phyloP scores from a whole-genome alignment of 1,140 invertebrate genomes.

The Hylyphantes graminicola region DNA sequence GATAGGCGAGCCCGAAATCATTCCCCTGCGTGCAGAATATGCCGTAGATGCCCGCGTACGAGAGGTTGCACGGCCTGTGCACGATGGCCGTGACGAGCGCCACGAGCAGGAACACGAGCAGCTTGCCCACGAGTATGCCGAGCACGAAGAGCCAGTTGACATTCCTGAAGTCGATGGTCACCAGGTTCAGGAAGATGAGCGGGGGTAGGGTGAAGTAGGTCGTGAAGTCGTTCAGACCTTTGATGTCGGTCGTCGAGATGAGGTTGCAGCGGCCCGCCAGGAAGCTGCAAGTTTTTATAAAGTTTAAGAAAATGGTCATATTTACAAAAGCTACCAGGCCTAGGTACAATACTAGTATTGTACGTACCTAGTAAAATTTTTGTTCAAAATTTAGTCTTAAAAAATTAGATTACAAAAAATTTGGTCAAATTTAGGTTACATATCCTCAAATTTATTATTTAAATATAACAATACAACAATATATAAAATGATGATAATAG shows the following conservation, averaged over 20 bases:
- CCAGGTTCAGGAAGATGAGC: slow-evolving; percentile 91
- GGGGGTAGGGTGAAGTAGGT: slow-evolving; percentile 94
- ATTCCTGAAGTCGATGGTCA: slow-evolving; percentile 81
- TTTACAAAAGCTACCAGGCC: no score
- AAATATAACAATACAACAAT: no score
- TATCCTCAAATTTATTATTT: no score
- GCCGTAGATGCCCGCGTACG: slow-evolving; percentile 87
- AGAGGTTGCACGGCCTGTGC: slow-evolving; percentile 82
- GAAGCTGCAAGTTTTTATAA: slow-evolving; percentile 71
- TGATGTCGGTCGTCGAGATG: slow-evolving; percentile 86
- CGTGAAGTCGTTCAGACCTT: slow-evolving; percentile 92
- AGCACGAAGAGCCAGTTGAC: slow-evolving; percentile 88
- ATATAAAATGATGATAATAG: no score
- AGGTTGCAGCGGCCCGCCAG: slow-evolving; percentile 86
- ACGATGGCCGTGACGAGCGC: slow-evolving; percentile 82
- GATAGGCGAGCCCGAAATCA: slow-evolving; percentile 97
- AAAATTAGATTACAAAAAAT: no score
- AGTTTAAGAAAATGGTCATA: no score
- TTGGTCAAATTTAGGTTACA: no score
- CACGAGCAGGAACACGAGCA: slow-evolving; percentile 85
- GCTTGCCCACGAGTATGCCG: slow-evolving; percentile 86
- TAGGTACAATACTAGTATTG: no score
- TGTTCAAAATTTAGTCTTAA: no score
- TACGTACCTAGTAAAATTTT: no score
- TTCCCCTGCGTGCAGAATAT: slow-evolving; percentile 98